Conservation (phyloP, 2,888 invertebrate species). For the Aspidiotus rigidus region DNA sequence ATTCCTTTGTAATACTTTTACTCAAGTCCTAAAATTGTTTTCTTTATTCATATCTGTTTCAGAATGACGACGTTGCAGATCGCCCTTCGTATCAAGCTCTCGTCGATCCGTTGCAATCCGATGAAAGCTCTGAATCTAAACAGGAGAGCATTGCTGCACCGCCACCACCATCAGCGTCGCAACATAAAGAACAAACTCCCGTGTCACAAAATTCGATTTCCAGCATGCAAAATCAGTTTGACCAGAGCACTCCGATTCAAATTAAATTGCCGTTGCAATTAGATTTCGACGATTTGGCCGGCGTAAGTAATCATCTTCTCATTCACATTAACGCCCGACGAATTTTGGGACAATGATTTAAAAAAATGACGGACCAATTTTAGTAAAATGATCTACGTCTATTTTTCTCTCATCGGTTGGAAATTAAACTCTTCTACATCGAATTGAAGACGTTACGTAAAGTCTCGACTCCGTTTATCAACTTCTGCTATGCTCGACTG, state of each 20-base stretch:
- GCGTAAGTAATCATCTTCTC: constrained; percentile 47
- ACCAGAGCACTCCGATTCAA: constrained; percentile 49
- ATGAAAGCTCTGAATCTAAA: constrained; percentile 40
- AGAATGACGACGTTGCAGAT: constrained; percentile 37
- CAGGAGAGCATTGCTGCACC: constrained; percentile 32
- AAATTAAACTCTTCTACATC: too few relatives aligned
- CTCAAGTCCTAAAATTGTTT: too few relatives aligned
- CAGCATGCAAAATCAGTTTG: constrained; percentile 43
- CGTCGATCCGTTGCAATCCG: constrained; percentile 40
- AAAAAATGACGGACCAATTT: too few relatives aligned
- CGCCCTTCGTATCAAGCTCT: constrained; percentile 40
- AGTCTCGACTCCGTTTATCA: too few relatives aligned
- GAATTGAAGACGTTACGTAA: too few relatives aligned
- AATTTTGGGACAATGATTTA: background rate
- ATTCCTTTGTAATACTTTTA: too few relatives aligned
- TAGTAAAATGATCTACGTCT: too few relatives aligned
- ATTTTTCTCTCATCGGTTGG: too few relatives aligned
- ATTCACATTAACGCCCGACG: background rate
- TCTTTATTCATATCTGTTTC: background rate
- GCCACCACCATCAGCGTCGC: background rate
- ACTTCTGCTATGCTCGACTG: too few relatives aligned
- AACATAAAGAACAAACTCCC: constrained; percentile 29
- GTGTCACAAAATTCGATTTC: constrained; percentile 26
- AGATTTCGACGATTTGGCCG: constrained; percentile 72
- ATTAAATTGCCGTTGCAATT: constrained; percentile 71